Conservation (phyloP, 2,888 invertebrate species). For the Metacarcinus magister region DNA sequence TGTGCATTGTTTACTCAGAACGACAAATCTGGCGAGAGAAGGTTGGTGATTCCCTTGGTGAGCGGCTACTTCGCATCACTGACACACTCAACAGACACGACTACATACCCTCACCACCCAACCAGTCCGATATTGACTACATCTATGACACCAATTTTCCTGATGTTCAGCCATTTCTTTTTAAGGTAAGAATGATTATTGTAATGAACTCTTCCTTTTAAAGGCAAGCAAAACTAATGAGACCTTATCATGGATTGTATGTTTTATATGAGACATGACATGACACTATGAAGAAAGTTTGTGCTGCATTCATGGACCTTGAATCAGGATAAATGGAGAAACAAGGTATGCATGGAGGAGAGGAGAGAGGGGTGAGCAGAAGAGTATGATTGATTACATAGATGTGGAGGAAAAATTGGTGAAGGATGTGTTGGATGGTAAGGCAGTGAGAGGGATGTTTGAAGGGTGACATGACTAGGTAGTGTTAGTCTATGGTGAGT, state of each 20-base stretch:
- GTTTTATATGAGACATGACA: not conserved
- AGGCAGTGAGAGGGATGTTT: no score
- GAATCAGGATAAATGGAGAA: no score
- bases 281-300: not conserved
- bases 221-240: not conserved
- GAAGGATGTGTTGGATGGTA: no score
- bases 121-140: conserved; percentile 94
- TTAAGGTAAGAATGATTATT: conserved; percentile 89
- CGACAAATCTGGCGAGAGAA: conserved; percentile 94
- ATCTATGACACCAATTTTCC: conserved; percentile 96
- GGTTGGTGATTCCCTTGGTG: conserved; percentile 93
- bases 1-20: conserved; percentile 86
- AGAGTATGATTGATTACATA: no score
- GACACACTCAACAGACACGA: conserved; percentile 98
- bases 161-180: conserved; percentile 98
- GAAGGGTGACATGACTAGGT: not conserved
- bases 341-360: no score
- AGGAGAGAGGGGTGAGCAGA: no score
- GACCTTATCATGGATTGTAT: not conserved
- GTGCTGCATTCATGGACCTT: no score
- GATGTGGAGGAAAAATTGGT: no score
- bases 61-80: conserved; percentile 92
- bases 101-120: conserved; percentile 98
- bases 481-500: not conserved
- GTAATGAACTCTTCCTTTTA: not conserved